Evolutionary conservation across 37 sponge, comb jelly and placozoan species (phyloP).

Genomic region (Chondrilla cf. caribensis): DNA sequence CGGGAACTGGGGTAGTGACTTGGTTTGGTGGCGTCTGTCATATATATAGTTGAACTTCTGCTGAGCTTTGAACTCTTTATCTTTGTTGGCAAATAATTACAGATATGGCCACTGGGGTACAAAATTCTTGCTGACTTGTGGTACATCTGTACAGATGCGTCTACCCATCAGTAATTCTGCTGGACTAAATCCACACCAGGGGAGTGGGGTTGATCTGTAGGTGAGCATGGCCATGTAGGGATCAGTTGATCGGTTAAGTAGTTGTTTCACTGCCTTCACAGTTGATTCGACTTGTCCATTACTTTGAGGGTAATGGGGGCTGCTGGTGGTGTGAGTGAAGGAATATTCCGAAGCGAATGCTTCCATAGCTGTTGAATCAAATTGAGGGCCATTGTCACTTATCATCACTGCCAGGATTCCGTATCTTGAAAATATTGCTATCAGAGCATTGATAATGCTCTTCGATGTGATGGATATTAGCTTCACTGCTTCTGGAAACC

Average conservation of each 20-base stretch:
- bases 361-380: slow-evolving; percentile 30
- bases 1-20: not conserved
- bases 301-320: slow-evolving; percentile 51
- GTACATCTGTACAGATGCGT: slow-evolving; percentile 27
- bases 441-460: slow-evolving; percentile 24
- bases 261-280: slow-evolving; percentile 40
- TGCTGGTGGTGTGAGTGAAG: slow-evolving; percentile 47
- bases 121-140: slow-evolving; percentile 26
- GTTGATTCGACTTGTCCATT: slow-evolving; percentile 51
- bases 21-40: slow-evolving; percentile 29
- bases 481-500: slow-evolving; percentile 28
- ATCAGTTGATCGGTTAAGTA: slow-evolving; percentile 19
- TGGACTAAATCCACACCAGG: slow-evolving; percentile 46
- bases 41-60: slow-evolving; percentile 24
- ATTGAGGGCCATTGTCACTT: slow-evolving; percentile 62
- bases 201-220: slow-evolving; percentile 52
- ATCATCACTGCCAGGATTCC: slow-evolving; percentile 46
- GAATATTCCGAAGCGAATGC: slow-evolving; percentile 28
- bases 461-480: slow-evolving; percentile 41
- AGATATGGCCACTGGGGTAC: slow-evolving; percentile 51
- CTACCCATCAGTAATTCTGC: slow-evolving; percentile 56
- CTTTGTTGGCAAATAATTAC: slow-evolving; percentile 1
- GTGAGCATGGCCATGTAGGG: slow-evolving; percentile 20
- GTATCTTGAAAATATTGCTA: slow-evolving; percentile 35
- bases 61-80: slow-evolving; percentile 1